Conservation (phyloP, 2,113 vertebrate genomes). For the Rhynchomys soricoides region DNA sequence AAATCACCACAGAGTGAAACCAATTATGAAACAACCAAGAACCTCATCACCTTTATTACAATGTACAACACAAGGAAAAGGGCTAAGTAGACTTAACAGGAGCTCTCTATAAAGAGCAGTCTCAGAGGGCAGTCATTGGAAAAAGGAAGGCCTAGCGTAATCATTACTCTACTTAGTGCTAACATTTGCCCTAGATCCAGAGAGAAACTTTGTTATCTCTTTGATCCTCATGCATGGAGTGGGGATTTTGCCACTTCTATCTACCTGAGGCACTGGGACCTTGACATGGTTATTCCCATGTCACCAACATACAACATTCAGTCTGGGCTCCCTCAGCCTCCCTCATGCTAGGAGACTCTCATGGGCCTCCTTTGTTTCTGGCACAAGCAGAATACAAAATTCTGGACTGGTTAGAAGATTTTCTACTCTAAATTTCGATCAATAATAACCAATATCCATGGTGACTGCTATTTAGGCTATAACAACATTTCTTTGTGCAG, state of each 20-base stretch:
- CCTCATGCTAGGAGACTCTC: not conserved
- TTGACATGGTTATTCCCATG: not conserved
- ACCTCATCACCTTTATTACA: not conserved
- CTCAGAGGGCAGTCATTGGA: not conserved
- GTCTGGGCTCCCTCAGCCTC: not conserved
- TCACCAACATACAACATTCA: not conserved
- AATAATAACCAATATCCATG: not conserved
- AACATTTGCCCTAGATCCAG: not conserved
- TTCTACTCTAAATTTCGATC: not conserved
- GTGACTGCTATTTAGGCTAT: not conserved
- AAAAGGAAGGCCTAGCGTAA: not conserved
- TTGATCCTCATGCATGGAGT: not conserved
- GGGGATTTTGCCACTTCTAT: not conserved
- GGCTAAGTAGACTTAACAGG: not conserved
- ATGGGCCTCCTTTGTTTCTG: not conserved
- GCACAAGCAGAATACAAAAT: not conserved
- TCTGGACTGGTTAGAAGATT: not conserved
- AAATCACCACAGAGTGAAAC: no score
- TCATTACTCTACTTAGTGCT: not conserved
- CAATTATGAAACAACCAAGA: not conserved
- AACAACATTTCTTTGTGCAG: not conserved
- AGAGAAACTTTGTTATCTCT: not conserved
- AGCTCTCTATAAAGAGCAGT: not conserved
- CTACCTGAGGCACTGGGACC: not conserved
- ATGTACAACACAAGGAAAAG: not conserved